A percentile compares a stretch with the other conserved stretches of the same genome.
These are phyloP conservation scores for Vipera latastei DNA, from an alignment of 2,797 vertebrate species.

Conservation along the genomic window DNA sequence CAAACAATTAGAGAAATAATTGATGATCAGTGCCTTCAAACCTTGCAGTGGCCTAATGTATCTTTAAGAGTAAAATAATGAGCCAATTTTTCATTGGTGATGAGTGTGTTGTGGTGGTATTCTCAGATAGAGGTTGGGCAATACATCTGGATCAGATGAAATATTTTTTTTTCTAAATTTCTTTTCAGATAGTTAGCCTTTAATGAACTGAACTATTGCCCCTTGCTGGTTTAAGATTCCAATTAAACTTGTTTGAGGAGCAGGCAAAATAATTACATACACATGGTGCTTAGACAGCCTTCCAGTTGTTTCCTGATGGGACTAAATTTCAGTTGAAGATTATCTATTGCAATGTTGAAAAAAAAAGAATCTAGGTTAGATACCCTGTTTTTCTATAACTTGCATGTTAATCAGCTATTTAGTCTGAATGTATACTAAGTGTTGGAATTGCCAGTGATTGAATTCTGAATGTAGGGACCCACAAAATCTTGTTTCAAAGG, in stretches of 20 bases:
- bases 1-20: constrained; percentile 81
- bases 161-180: constrained; percentile 60
- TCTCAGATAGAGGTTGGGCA: constrained; percentile 45
- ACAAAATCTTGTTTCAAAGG: background rate
- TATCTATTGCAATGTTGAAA: constrained; percentile 51
- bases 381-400: constrained; percentile 45
- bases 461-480: background rate
- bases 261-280: constrained; percentile 74
- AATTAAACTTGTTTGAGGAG: constrained; percentile 76
- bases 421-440: constrained; percentile 44
- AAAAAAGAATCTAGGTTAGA: constrained; percentile 41
- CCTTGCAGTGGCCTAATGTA: constrained; percentile 70
- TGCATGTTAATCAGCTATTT: constrained; percentile 48
- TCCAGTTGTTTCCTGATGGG: constrained; percentile 53
- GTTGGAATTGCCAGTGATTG: constrained; percentile 29
- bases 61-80: constrained; percentile 69
- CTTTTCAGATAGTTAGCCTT: constrained; percentile 69
- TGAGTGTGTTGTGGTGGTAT: constrained; percentile 58
- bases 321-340: constrained; percentile 51
- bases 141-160: constrained; percentile 57
- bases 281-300: constrained; percentile 63
- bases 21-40: constrained; percentile 76
- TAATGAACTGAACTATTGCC: constrained; percentile 69
- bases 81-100: constrained; percentile 69
- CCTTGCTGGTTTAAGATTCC: constrained; percentile 72